A percentile compares a stretch with the other conserved stretches of the same genome.
Evolutionary conservation across 2,113 vertebrate genomes (phyloP).

Genomic region (Clarias gariepinus): DNA sequence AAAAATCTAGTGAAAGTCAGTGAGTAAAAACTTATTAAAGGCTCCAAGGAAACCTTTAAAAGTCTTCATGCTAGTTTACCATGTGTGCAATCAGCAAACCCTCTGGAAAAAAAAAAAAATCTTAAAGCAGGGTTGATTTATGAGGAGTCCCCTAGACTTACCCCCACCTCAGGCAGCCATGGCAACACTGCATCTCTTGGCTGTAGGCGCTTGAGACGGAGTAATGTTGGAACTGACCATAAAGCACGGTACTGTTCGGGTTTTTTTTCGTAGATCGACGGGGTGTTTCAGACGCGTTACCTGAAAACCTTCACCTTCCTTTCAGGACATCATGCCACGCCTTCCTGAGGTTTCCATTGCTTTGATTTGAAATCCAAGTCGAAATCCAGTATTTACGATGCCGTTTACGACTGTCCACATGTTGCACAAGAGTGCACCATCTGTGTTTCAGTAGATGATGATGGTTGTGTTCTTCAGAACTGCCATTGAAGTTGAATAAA

Average conservation of each 20-base stretch:
- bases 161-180: slow-evolving; percentile 59
- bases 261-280: background rate
- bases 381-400: slow-evolving; percentile 40
- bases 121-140: slow-evolving; percentile 44
- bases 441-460: slow-evolving; percentile 34
- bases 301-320: slow-evolving; percentile 19
- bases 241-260: background rate
- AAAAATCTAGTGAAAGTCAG: background rate
- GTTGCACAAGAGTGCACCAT: slow-evolving; percentile 22
- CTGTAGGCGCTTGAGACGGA: slow-evolving; percentile 29
- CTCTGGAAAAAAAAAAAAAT: slow-evolving; percentile 44
- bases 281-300: slow-evolving; percentile 1
- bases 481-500: background rate
- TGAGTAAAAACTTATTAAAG: slow-evolving; percentile 28
- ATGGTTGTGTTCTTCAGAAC: slow-evolving; percentile 9
- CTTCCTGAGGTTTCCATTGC: background rate
- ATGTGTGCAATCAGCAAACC: slow-evolving; percentile 58
- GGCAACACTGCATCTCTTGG: slow-evolving; percentile 49
- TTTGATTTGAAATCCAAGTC: slow-evolving; percentile 23
- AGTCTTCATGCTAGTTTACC: slow-evolving; percentile 21
- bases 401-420: slow-evolving; percentile 42
- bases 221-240: slow-evolving; percentile 51
- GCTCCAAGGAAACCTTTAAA: slow-evolving; percentile 15
- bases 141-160: slow-evolving; percentile 31
- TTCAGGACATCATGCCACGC: background rate